Percentiles rank a stretch among this genome's conserved stretches.
These are phyloP conservation scores for Tipula lateralis DNA, from an alignment of 2,888 invertebrate genomes.

Conservation along the genomic window DNA sequence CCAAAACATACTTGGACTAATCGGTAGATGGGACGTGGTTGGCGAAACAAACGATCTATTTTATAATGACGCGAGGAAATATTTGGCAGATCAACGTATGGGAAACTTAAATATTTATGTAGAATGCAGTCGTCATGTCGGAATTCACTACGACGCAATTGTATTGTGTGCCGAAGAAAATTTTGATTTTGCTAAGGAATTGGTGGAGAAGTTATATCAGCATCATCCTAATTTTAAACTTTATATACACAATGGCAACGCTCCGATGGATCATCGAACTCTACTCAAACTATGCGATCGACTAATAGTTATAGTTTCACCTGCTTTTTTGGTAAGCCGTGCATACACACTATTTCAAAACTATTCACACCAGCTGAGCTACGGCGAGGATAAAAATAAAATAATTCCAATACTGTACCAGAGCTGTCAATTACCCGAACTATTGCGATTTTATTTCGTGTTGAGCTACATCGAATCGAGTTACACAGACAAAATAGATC, in stretches of 20 bases:
- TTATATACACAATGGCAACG: not conserved
- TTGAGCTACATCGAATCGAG: not conserved
- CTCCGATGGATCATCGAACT: not conserved
- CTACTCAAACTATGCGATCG: not conserved
- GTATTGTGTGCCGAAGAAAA: not conserved
- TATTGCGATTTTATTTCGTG: not conserved
- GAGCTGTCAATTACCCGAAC: not conserved
- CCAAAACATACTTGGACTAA: not conserved
- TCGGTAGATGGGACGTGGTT: not conserved
- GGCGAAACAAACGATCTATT: not conserved
- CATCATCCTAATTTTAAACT: not conserved
- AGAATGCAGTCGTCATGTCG: not conserved
- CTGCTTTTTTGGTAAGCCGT: not conserved
- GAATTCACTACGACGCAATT: not conserved
- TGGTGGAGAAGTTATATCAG: not conserved
- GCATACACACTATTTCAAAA: not conserved
- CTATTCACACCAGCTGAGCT: not conserved
- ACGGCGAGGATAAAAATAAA: not conserved
- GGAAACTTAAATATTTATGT: not conserved
- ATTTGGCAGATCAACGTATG: not conserved
- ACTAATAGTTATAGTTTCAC: not conserved
- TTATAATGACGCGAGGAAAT: not conserved
- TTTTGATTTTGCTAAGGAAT: not conserved
- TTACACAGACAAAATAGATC: not conserved
- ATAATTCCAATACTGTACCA: not conserved